Conservation (phyloP, 2,113 vertebrate genomes). For the Saguinus imperator region DNA sequence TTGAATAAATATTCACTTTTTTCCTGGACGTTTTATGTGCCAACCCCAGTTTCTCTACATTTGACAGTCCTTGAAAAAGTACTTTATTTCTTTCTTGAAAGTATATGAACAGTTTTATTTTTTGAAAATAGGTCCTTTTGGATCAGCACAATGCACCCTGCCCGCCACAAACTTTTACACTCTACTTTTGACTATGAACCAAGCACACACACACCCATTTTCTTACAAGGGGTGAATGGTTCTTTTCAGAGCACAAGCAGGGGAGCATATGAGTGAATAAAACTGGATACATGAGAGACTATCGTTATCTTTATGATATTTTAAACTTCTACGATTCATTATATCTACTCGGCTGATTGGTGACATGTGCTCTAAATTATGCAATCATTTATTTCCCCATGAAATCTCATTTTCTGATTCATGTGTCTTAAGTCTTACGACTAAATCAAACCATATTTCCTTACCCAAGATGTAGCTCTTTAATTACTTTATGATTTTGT, state of each 20-base stretch:
- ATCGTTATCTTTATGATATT: background rate
- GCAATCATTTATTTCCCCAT: background rate
- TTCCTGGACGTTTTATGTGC: slow-evolving; percentile 70
- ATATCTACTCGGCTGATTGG: background rate
- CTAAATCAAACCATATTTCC: slow-evolving; percentile 17
- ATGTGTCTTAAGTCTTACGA: background rate
- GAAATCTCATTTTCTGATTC: background rate
- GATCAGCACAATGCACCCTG: background rate
- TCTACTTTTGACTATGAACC: background rate
- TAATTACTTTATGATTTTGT: slow-evolving; percentile 28
- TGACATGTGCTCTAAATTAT: background rate
- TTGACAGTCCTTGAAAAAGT: slow-evolving; percentile 69
- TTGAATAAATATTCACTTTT: slow-evolving; percentile 67
- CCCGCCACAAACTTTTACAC: background rate
- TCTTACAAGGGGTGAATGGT: background rate
- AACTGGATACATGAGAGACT: background rate
- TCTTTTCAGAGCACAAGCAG: background rate
- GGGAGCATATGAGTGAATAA: background rate
- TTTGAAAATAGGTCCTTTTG: background rate
- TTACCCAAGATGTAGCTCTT: background rate
- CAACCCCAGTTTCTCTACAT: slow-evolving; percentile 65
- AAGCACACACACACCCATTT: background rate
- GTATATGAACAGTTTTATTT: slow-evolving; percentile 15
- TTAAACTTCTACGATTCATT: background rate
- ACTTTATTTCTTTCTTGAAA: slow-evolving; percentile 41